Evolutionary conservation across 2,113 vertebrate species (phyloP).

Genomic region (Aldabrachelys gigantea): DNA sequence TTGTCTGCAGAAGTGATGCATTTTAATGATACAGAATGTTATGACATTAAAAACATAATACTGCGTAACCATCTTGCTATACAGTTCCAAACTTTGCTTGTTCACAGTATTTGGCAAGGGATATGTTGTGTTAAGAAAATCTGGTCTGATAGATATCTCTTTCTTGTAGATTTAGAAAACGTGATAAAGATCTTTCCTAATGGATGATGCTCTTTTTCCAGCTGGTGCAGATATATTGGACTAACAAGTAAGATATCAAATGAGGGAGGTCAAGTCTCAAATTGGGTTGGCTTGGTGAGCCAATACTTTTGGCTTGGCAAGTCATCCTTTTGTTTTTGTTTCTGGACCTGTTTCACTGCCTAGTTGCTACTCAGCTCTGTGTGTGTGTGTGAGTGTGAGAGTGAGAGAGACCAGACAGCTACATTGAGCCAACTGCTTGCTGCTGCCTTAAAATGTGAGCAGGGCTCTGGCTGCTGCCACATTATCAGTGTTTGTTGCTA

Average conservation of each 20-base stretch:
- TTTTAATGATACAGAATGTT: background rate
- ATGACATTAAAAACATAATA: background rate
- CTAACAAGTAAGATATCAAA: background rate
- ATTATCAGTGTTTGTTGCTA: slow-evolving; percentile 26
- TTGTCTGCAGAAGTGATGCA: background rate
- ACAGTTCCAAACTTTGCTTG: background rate
- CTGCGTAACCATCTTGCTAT: background rate
- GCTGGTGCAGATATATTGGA: background rate
- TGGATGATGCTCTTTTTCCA: background rate
- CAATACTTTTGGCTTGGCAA: background rate
- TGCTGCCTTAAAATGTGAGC: background rate
- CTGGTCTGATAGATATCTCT: background rate
- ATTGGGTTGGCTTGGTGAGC: fast-evolving
- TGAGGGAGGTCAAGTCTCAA: background rate
- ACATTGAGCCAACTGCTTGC: background rate
- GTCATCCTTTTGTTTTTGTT: background rate
- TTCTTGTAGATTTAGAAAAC: background rate
- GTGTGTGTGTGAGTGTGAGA: background rate
- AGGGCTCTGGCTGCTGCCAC: background rate
- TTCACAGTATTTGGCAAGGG: background rate
- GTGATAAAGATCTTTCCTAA: background rate
- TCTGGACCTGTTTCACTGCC: background rate
- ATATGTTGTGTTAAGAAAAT: background rate
- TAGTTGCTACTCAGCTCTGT: background rate
- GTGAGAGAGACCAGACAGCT: background rate